Percentiles rank a stretch among this genome's conserved stretches.
Evolutionary conservation across 2,888 invertebrate genomes (phyloP).

Genomic region (Hermodice carunculata): DNA sequence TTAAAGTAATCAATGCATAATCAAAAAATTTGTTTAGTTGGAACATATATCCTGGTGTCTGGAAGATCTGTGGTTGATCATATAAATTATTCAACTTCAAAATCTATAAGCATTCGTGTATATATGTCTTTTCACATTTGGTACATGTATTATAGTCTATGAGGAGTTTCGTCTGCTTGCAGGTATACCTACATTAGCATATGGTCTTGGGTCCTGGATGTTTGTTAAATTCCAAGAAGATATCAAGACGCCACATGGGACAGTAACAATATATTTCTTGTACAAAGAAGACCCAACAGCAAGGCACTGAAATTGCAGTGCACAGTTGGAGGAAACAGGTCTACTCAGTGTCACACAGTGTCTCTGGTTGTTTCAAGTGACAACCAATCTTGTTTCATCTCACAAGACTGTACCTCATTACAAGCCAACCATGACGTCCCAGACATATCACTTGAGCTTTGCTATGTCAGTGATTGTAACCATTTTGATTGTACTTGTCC

Average conservation of each 20-base stretch:
- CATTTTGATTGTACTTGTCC: neutral
- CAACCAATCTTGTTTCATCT: too few relatives aligned
- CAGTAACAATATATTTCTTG: constrained; percentile 88
- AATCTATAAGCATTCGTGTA: too few relatives aligned
- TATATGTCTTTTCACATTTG: too few relatives aligned
- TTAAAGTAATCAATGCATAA: neutral
- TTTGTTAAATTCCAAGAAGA: constrained; percentile 85
- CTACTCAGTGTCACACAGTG: too few relatives aligned
- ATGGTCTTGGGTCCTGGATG: constrained; percentile 88
- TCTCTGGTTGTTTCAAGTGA: too few relatives aligned
- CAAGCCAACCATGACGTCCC: constrained; percentile 8
- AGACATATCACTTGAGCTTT: constrained; percentile 16
- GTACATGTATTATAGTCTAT: too few relatives aligned
- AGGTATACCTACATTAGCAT: constrained; percentile 93
- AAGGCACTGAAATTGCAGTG: constrained; percentile 1
- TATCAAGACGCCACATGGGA: constrained; percentile 80
- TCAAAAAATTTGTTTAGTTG: neutral
- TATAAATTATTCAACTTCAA: too few relatives aligned
- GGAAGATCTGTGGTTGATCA: too few relatives aligned
- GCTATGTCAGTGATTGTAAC: constrained; percentile 2
- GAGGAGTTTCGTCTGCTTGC: constrained; percentile 54
- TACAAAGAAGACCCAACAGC: constrained; percentile 80
- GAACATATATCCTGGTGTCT: too few relatives aligned
- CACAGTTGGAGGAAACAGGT: too few relatives aligned
- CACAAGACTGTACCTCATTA: neutral